Percentiles rank a stretch among this genome's conserved stretches.
phyloP scores from a whole-genome alignment of 2,797 vertebrate species.

The Eospalax fontanierii region DNA sequence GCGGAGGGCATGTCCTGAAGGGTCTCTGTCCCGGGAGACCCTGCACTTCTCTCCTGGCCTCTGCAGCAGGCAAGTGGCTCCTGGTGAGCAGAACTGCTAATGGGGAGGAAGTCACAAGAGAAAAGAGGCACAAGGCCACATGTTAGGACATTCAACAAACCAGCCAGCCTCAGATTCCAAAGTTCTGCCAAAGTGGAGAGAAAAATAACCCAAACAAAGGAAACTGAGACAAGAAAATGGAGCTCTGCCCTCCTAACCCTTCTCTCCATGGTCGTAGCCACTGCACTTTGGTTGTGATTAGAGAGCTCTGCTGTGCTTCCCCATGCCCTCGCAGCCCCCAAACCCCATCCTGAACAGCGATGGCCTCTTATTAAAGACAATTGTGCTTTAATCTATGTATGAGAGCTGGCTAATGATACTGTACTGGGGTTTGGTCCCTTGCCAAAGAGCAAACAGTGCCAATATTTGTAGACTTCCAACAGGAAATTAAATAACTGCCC shows the following conservation, averaged over 20 bases:
- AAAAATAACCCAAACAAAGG: slow-evolving; percentile 75
- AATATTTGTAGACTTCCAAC: slow-evolving; percentile 94
- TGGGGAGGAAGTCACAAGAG: background rate
- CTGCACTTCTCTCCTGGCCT: background rate
- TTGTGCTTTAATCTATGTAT: slow-evolving; percentile 79
- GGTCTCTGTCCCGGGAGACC: background rate
- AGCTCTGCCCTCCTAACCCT: slow-evolving; percentile 70
- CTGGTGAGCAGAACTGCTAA: background rate
- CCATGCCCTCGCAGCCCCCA: slow-evolving; percentile 75
- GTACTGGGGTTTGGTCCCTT: slow-evolving; percentile 87
- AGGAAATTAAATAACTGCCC: slow-evolving; percentile 95
- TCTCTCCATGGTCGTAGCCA: background rate
- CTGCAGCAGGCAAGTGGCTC: background rate
- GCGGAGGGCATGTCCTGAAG: background rate
- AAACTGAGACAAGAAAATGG: slow-evolving; percentile 66
- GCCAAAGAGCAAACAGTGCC: slow-evolving; percentile 91
- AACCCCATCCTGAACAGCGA: slow-evolving; percentile 83
- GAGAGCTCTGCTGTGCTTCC: slow-evolving; percentile 65
- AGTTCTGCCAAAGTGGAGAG: slow-evolving; percentile 58
- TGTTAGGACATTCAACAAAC: background rate
- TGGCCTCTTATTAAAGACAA: slow-evolving; percentile 87
- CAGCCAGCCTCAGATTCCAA: slow-evolving; percentile 21
- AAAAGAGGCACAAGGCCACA: background rate
- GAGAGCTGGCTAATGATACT: slow-evolving; percentile 88
- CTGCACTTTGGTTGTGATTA: slow-evolving; percentile 71